Percentiles rank a stretch among this genome's conserved stretches.
Evolutionary conservation across 2,797 vertebrate genomes (phyloP).

Genomic region (Kryptolebias ocellatus): DNA sequence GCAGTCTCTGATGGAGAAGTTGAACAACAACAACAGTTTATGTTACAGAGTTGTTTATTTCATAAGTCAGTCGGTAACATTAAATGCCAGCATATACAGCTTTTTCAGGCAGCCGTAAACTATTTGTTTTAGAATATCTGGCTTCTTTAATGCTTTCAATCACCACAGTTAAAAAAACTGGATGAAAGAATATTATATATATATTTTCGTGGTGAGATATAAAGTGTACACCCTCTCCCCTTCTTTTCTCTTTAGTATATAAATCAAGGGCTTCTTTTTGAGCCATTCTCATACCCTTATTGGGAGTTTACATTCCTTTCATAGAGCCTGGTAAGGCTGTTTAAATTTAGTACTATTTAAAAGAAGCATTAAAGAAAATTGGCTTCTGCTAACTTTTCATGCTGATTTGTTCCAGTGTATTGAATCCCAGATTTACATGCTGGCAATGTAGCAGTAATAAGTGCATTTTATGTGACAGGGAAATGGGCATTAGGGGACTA

Average conservation of each 20-base stretch:
- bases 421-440: not conserved
- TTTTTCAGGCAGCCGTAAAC: not conserved
- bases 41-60: not conserved
- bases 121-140: not conserved
- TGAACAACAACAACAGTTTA: not conserved
- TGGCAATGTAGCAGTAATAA: not conserved
- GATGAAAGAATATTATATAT: not conserved
- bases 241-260: not conserved
- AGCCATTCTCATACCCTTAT: not conserved
- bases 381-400: not conserved
- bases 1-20: not conserved
- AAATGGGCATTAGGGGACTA: not conserved
- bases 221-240: no score
- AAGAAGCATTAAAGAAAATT: not conserved
- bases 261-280: not conserved
- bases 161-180: no score
- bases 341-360: constrained; percentile 1
- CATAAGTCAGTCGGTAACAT: not conserved
- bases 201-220: not conserved
- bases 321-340: not conserved
- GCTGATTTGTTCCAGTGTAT: not conserved
- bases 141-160: not conserved
- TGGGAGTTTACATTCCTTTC: not conserved
- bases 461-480: not conserved
- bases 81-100: not conserved